A percentile compares a stretch with the other conserved stretches of the same genome.
Evolutionary conservation across 2,797 vertebrate genomes (phyloP).

Genomic region (Alouatta caraya): DNA sequence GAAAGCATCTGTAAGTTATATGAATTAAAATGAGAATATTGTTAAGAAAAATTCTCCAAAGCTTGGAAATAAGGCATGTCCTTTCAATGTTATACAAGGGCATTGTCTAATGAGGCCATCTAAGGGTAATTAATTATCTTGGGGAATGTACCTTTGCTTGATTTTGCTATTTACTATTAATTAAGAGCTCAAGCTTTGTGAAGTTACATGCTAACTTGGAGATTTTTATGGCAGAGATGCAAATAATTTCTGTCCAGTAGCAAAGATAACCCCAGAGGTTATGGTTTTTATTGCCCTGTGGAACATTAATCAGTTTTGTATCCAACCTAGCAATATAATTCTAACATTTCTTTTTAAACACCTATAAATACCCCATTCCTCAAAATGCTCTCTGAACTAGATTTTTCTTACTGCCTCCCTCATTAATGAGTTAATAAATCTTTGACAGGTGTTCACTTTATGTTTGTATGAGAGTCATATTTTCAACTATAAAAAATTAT

Average conservation of each 20-base stretch:
- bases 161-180: slow-evolving; percentile 41
- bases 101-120: neutral
- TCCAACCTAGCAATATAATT: slow-evolving; percentile 45
- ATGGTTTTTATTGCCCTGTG: neutral
- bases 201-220: neutral
- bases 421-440: slow-evolving; percentile 63
- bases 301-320: slow-evolving; percentile 22
- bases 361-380: slow-evolving; percentile 23
- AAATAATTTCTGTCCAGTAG: slow-evolving; percentile 57
- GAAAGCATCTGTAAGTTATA: neutral
- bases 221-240: neutral
- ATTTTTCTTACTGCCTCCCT: slow-evolving; percentile 35
- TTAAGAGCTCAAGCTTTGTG: slow-evolving; percentile 36
- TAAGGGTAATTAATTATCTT: slow-evolving; percentile 26
- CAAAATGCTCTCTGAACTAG: slow-evolving; percentile 50
- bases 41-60: neutral
- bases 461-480: slow-evolving; percentile 32
- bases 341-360: slow-evolving; percentile 52
- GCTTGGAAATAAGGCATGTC: neutral
- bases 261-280: slow-evolving; percentile 43
- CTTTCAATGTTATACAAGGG: neutral
- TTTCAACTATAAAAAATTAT: slow-evolving; percentile 56
- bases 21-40: neutral
- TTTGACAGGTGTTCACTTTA: slow-evolving; percentile 27
- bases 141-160: neutral